Conservation (phyloP, 2,113 vertebrate genomes). For the Platysternon megacephalum region DNA sequence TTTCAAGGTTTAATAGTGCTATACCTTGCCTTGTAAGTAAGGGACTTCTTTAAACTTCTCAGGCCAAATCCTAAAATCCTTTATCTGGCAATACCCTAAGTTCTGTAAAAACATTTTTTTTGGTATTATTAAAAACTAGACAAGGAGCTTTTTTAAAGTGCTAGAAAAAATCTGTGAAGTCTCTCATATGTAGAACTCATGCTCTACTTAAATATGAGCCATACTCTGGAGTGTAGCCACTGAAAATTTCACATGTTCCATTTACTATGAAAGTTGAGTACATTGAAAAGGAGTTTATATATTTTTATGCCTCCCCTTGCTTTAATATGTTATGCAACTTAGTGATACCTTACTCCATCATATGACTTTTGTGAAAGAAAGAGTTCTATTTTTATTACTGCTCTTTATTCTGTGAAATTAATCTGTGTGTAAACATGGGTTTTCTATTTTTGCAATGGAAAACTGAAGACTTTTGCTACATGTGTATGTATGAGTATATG, state of each 20-base stretch:
- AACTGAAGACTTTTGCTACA: not conserved
- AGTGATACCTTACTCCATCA: not conserved
- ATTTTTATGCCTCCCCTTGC: not conserved
- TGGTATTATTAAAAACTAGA: not conserved
- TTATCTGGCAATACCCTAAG: not conserved
- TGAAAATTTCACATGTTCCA: slow-evolving; percentile 28
- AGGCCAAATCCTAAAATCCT: not conserved
- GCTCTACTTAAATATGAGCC: not conserved
- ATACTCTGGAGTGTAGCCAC: not conserved
- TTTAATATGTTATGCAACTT: slow-evolving; percentile 5
- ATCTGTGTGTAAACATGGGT: not conserved
- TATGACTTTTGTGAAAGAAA: not conserved
- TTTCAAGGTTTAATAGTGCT: not conserved
- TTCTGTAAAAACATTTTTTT: not conserved
- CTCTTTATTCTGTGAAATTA: not conserved
- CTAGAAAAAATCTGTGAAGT: not conserved
- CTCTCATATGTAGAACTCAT: not conserved
- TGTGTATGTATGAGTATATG: not conserved
- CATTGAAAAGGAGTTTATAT: not conserved
- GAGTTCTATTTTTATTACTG: not conserved
- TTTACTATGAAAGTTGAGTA: slow-evolving; percentile 28
- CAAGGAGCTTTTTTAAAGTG: not conserved
- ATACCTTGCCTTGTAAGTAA: not conserved
- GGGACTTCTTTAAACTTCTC: not conserved
- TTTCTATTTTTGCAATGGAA: not conserved